These are phyloP conservation scores for Myrmecobius fasciatus DNA, from an alignment of 2,113 vertebrate species.

Conservation along the genomic window DNA sequence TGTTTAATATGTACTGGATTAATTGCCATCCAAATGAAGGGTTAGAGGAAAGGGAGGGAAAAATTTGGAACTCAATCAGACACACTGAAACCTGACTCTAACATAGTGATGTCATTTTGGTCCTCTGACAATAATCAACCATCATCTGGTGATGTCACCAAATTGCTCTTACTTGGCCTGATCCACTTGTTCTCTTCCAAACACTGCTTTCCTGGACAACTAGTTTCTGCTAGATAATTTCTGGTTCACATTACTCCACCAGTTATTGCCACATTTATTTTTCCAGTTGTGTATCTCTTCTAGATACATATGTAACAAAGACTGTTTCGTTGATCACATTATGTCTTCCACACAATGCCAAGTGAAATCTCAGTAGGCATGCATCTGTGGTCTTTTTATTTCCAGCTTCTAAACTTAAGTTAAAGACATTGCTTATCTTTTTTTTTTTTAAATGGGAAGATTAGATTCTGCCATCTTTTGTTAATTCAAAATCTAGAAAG, in stretches of 20 bases:
- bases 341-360: background rate
- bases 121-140: too few species aligned
- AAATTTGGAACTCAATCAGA: too few species aligned
- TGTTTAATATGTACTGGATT: too few species aligned
- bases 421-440: background rate
- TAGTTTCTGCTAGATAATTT: background rate
- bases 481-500: background rate
- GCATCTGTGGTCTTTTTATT: background rate
- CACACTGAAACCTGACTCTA: too few species aligned
- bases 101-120: too few species aligned
- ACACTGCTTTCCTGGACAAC: background rate
- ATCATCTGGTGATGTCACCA: background rate
- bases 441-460: background rate
- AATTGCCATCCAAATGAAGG: too few species aligned
- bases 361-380: background rate
- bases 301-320: background rate
- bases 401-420: background rate
- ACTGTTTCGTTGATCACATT: background rate
- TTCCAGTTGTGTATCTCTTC: background rate
- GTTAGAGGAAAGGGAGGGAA: too few species aligned
- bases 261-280: background rate
- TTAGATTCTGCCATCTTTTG: background rate
- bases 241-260: background rate
- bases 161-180: background rate
- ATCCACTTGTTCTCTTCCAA: background rate